Percentiles rank a stretch among this genome's conserved stretches.
Evolutionary conservation across 1,140 invertebrate genomes (phyloP).

Genomic region (Eriocheir sinensis): DNA sequence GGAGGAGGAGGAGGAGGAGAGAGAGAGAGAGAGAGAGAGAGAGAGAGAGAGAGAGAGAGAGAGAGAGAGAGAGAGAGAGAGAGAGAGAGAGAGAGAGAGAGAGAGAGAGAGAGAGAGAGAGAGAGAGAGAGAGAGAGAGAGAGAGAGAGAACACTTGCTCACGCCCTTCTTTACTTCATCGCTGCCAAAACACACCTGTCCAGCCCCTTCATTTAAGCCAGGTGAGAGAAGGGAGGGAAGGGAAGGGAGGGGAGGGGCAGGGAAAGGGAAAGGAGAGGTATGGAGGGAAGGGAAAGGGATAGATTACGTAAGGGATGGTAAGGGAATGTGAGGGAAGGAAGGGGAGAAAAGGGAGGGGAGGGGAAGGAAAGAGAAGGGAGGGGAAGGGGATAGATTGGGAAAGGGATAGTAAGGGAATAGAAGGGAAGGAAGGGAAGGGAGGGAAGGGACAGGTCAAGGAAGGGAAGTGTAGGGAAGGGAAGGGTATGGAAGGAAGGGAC

Average conservation of each 20-base stretch:
- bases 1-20: neutral
- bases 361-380: no score
- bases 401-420: no score
- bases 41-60: neutral
- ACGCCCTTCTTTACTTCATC: conserved; percentile 2
- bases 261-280: no score
- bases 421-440: no score
- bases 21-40: neutral
- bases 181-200: neutral
- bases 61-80: neutral
- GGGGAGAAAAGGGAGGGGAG: no score
- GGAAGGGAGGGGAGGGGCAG: no score
- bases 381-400: neutral
- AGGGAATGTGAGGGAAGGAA: no score
- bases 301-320: no score
- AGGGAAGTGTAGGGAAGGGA: no score
- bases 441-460: no score
- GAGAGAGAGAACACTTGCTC: neutral
- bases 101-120: neutral
- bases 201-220: neutral
- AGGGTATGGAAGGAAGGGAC: no score
- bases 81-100: neutral
- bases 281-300: no score
- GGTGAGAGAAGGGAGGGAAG: neutral
- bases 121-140: neutral